Evolutionary conservation across 2,797 vertebrate genomes (phyloP).

Genomic region (Phoxinus dragarum): DNA sequence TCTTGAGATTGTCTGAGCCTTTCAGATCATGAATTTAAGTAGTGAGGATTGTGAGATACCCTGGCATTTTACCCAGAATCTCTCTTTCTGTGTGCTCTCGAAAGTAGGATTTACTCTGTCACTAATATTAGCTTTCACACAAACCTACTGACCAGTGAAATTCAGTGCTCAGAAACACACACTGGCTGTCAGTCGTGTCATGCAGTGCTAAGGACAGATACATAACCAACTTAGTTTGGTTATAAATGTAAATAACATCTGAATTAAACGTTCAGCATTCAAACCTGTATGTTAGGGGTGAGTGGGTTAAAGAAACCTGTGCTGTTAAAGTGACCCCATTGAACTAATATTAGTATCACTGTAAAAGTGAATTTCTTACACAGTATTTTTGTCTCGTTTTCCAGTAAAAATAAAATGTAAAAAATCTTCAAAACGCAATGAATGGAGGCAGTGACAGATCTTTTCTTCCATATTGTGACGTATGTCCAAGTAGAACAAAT

Average conservation of each 20-base stretch:
- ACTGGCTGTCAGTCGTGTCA: not conserved
- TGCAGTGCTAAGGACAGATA: not conserved
- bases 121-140: slow-evolving; percentile 31
- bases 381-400: too few species aligned
- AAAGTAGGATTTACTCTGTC: slow-evolving; percentile 3
- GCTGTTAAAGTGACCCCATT: not conserved
- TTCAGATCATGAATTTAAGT: slow-evolving; percentile 29
- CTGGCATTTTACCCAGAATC: slow-evolving; percentile 18
- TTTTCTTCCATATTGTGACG: too few species aligned
- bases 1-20: slow-evolving; percentile 33
- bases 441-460: too few species aligned
- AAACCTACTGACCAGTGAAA: slow-evolving; percentile 34
- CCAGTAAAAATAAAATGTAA: too few species aligned
- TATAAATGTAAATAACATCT: not conserved
- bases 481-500: too few species aligned
- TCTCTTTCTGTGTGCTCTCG: slow-evolving; percentile 17
- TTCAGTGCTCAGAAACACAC: slow-evolving; percentile 20
- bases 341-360: not conserved
- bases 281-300: not conserved
- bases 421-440: too few species aligned
- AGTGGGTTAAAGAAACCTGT: not conserved
- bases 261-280: not conserved
- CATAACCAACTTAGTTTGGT: not conserved
- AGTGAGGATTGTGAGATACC: slow-evolving; percentile 15
- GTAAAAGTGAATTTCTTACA: not conserved